A percentile compares a stretch with the other conserved stretches of the same genome.
These are phyloP conservation scores for Paragorgia papillata DNA, from an alignment of 92 coral and sea anemone genomes.

Conservation along the genomic window DNA sequence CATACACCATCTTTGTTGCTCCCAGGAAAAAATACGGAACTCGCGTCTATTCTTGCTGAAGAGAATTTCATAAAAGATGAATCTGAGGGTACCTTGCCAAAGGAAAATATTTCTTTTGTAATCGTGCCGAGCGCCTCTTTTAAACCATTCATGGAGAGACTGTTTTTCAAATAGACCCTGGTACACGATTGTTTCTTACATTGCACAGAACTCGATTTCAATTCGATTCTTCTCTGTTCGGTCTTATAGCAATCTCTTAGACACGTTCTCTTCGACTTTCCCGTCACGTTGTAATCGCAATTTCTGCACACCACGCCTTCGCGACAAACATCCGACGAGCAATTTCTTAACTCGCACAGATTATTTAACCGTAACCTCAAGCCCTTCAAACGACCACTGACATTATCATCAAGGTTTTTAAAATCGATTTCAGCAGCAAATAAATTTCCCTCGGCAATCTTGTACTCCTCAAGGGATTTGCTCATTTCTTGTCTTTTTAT, in stretches of 20 bases:
- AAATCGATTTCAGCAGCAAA: constrained; percentile 37
- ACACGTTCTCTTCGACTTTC: constrained; percentile 64
- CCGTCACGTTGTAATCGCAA: constrained; percentile 57
- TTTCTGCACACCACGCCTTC: constrained; percentile 64
- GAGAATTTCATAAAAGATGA: too few species aligned
- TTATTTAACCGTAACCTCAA: constrained; percentile 48
- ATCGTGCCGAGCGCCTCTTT: neutral
- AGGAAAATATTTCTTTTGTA: constrained; percentile 8
- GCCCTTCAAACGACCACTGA: constrained; percentile 11
- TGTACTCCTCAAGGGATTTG: neutral
- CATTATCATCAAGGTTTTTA: constrained; percentile 9
- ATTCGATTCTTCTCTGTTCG: constrained; percentile 36
- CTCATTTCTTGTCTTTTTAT: neutral
- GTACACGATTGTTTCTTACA: constrained; percentile 49
- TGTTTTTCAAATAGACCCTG: constrained; percentile 20
- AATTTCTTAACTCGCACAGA: constrained; percentile 56
- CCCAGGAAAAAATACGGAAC: constrained; percentile 10
- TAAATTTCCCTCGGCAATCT: neutral
- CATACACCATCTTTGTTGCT: constrained; percentile 17
- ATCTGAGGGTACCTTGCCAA: neutral
- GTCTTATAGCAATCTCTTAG: constrained; percentile 58
- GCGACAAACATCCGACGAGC: constrained; percentile 65
- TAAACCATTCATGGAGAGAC: neutral
- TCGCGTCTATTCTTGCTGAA: neutral
- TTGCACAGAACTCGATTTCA: constrained; percentile 24